A percentile compares a stretch with the other conserved stretches of the same genome.
phyloP scores from a whole-genome alignment of 2,888 invertebrate genomes.

The Mesorhabditis belari region DNA sequence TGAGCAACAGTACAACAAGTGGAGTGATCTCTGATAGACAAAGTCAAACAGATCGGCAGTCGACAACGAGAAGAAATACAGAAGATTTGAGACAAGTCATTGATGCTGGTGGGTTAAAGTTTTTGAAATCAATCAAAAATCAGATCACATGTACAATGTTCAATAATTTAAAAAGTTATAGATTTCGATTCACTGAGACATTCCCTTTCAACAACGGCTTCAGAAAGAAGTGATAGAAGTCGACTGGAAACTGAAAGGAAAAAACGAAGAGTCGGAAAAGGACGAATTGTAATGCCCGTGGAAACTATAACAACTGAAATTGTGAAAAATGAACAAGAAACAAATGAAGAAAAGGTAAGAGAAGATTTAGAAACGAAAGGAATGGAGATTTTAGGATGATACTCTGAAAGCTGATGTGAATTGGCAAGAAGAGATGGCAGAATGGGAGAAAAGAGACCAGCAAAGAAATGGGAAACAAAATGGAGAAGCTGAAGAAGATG shows the following conservation, averaged over 20 bases:
- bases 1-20: background rate
- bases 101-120: too few species aligned
- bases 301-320: too few species aligned
- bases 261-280: too few species aligned
- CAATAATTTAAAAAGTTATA: too few species aligned
- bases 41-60: background rate
- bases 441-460: conserved; percentile 1
- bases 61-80: background rate
- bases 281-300: too few species aligned
- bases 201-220: background rate
- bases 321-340: too few species aligned
- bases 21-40: background rate
- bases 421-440: background rate
- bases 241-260: too few species aligned
- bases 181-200: background rate
- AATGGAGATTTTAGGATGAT: background rate
- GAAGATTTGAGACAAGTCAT: too few species aligned
- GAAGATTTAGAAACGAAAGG: too few species aligned
- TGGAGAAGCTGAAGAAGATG: background rate
- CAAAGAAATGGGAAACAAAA: background rate
- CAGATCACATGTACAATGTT: too few species aligned
- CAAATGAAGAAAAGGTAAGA: too few species aligned
- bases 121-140: too few species aligned
- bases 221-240: background rate
- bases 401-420: background rate